These are phyloP conservation scores for Ladona fulva DNA, from an alignment of 1,140 invertebrate species.

Conservation along the genomic window DNA sequence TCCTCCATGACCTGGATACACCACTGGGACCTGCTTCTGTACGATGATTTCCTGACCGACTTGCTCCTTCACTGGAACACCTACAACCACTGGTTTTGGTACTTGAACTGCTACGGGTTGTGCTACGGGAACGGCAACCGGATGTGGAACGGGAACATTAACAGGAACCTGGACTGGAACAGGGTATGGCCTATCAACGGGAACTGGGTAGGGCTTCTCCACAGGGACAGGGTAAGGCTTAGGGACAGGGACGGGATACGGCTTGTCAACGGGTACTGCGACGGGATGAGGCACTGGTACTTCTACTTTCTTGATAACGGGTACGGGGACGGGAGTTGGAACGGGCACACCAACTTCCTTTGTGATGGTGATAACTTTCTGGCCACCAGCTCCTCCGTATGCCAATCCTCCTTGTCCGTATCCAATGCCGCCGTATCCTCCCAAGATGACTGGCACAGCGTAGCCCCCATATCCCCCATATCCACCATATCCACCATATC, in stretches of 20 bases:
- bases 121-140: slow-evolving; percentile 12
- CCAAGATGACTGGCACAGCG: too few relatives aligned
- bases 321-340: background rate
- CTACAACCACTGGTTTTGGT: too few relatives aligned
- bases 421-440: background rate
- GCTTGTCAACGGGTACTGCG: background rate
- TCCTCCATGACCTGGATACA: too few relatives aligned
- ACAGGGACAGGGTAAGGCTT: background rate
- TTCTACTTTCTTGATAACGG: background rate
- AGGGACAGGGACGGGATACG: background rate
- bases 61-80: too few relatives aligned
- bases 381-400: background rate
- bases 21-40: too few relatives aligned
- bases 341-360: background rate
- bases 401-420: background rate
- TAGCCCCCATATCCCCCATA: too few relatives aligned
- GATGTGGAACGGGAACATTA: slow-evolving; percentile 13
- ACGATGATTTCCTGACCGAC: too few relatives aligned
- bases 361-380: background rate
- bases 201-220: slow-evolving; percentile 9
- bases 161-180: slow-evolving; percentile 21
- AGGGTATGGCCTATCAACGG: slow-evolving; percentile 7
- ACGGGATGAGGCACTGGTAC: background rate
- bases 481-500: too few relatives aligned
- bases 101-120: slow-evolving; percentile 11